Evolutionary conservation across 2,888 invertebrate species (phyloP).

Genomic region (Panopea generosa): DNA sequence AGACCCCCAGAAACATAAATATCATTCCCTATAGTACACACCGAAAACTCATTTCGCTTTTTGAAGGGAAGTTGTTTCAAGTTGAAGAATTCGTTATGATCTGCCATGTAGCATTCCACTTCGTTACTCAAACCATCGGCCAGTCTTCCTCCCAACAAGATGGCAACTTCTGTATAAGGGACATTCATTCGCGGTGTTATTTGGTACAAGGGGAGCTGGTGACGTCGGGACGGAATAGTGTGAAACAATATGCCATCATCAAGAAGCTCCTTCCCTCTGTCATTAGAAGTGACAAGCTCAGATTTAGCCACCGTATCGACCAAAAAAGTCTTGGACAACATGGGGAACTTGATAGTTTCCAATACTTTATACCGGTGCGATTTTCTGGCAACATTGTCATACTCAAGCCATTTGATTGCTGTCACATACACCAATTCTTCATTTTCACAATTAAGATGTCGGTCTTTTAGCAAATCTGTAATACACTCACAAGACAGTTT

Average conservation of each 20-base stretch:
- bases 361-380: slow-evolving; percentile 68
- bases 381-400: slow-evolving; percentile 68
- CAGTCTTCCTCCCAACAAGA: slow-evolving; percentile 77
- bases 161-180: slow-evolving; percentile 73
- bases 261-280: slow-evolving; percentile 73
- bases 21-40: slow-evolving; percentile 77
- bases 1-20: slow-evolving; percentile 81
- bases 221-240: slow-evolving; percentile 76
- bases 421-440: slow-evolving; percentile 78
- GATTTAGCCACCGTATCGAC: slow-evolving; percentile 74
- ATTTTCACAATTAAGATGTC: slow-evolving; percentile 71
- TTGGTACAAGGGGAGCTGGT: slow-evolving; percentile 78
- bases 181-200: slow-evolving; percentile 76
- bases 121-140: slow-evolving; percentile 80
- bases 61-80: slow-evolving; percentile 79
- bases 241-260: slow-evolving; percentile 78
- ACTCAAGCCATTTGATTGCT: slow-evolving; percentile 76
- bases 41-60: slow-evolving; percentile 80
- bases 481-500: slow-evolving; percentile 76
- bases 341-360: slow-evolving; percentile 78
- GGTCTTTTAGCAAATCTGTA: slow-evolving; percentile 74
- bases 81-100: slow-evolving; percentile 73
- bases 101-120: slow-evolving; percentile 77
- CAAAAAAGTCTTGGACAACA: slow-evolving; percentile 73
- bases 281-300: slow-evolving; percentile 70